Base-by-base conservation (phyloP, 2,797 vertebrate species). In the Stomatorhinus walkeri region DNA sequence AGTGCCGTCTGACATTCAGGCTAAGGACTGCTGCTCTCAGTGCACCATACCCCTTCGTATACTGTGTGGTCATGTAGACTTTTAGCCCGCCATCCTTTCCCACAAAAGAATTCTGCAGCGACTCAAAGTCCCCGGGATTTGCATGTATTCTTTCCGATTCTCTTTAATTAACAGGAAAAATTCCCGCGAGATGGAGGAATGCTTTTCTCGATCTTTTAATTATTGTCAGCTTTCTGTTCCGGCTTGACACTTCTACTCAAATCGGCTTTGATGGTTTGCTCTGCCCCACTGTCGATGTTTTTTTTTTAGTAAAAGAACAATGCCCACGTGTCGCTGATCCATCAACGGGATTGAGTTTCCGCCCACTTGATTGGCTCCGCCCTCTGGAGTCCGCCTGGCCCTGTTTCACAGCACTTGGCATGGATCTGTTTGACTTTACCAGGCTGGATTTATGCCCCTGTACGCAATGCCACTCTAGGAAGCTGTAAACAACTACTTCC, bases 401-500 rank as follows among this genome's bases (percentile, higher is more conserved):
- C 43, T 12, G 81, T 48, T 83, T 83, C 36, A 51, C 6, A 10
- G 22, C n/a, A 51, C 81, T 48, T 85, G 81, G 81, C 81, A 85
- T 48, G 81, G 81, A 10, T 51, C 19, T 85, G 46, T 48, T 28
- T 85, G 81, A 85, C 81, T 85, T 48, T 51, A 85, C 81, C 81
- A 85, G 81, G 22, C 22, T 51, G 48, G 81, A 85, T 85, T 85
- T 51, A 85, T 51, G 22, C 81, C 81, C n/a, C 43, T 49, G 43
- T 43, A 22, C 0, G n/a, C 46, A 46, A 46, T 48, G 81, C 48
- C 79, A 83, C 79, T 87, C 48, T 36, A 19, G 49, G 12, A 87
- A 43, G n/a, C 24, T 59, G 54, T 87, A 51, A 40, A 87, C 22
- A 85, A 85, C 43, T 85, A 46, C 81, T 85, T 85, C 48, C 81